Base-by-base conservation (phyloP, 1,140 invertebrate genomes). In the Drosophila nikananu region DNA sequence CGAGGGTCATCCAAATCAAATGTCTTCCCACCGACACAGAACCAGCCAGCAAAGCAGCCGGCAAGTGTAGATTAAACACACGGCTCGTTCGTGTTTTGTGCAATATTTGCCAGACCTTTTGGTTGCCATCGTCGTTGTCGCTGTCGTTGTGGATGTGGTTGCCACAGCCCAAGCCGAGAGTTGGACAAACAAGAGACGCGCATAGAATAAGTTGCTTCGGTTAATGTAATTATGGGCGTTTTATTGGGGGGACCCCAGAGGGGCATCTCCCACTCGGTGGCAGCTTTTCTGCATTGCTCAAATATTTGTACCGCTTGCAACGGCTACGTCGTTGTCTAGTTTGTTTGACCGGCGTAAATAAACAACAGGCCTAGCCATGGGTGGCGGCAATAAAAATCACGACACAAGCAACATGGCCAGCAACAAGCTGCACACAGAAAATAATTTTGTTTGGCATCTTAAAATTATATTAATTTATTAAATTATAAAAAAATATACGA, bases 321-420 rank as follows among this genome's bases (percentile, higher is more conserved):
- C 41, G 66, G 21, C 23, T 39, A 61, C 57, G 81, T 46, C 49
- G 73, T 67, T 70, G 80, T 52, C 60, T 51, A 49, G 68, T 66
- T 70, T 87, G 84, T 87, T 84, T 89, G 84, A 46, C 77, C 73
- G 62, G 64, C 76, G 81, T 83, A 89, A 81, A 76, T 81, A 87
- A 62, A 84, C 73, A 83, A 62, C 77, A 68, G 64, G 64, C 68
- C 67, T n/a, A 74, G 55, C 55, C 71, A 74, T 74, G 68, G 70
- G 52, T 73, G 71, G 71, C 67, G 39, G 57, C 52, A 74, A 74
- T 74, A 74, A 74, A 60, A 74, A 73, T 73, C 68, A 63, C 41
- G 39, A 75, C 48, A 57, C 39, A 54, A 46, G 46, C 57, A 74
- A 41, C 63, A 68, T 19, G 35, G 25, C 27, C 39, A 61, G 78